Evolutionary conservation across 2,113 vertebrate species (phyloP), one percentile per base, ranked within the genome.

Genomic region (Catagonus wagneri): DNA sequence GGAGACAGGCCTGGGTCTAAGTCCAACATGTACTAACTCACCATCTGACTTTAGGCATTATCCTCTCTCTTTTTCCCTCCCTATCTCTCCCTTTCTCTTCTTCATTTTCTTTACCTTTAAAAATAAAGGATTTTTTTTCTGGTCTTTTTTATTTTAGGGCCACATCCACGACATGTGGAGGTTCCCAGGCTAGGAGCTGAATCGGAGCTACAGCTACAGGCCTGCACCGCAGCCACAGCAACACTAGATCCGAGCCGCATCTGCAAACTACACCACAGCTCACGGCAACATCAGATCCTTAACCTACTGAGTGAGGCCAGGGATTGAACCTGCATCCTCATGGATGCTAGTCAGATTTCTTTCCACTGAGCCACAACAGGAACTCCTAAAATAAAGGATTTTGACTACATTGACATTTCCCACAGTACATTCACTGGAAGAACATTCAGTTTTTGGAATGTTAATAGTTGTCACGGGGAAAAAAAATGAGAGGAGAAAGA

Each of bases 61-160:
- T 29, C 8, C 7, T 44, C 50, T 74, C 22, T 52, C 58, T 32
- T 34, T 52, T 15, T 74, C 72, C 44, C 44, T 44, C 44, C 44
- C 44, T 44, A 4, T 44, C 8, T 44, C 50, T 74, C 22, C 34
- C 58, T 32, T 34, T 52, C 23, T 69, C 20, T 65, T 39, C 39
- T 94, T 74, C 72, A 15, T 16, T 81, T 76, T 96, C 78, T 29
- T 80, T 17, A n/a, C 23, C 4, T 87, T 87, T 36, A 89, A 89
- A 89, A 90, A 84, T 52, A 66, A 78, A 93, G 15, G 1, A 65
- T 44, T 44, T 44, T 44, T 44, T 44, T 4, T 4, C 5, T 4
- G 44, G 44, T 44, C 44, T 44, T 44, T 44, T 44, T 44, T 44
- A 44, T 44, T 44, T 44, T 44, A 44, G 44, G 44, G 44, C 44